These are phyloP conservation scores for Penaeus japonicus DNA, from an alignment of 1,140 invertebrate species.

Conservation along the genomic window DNA sequence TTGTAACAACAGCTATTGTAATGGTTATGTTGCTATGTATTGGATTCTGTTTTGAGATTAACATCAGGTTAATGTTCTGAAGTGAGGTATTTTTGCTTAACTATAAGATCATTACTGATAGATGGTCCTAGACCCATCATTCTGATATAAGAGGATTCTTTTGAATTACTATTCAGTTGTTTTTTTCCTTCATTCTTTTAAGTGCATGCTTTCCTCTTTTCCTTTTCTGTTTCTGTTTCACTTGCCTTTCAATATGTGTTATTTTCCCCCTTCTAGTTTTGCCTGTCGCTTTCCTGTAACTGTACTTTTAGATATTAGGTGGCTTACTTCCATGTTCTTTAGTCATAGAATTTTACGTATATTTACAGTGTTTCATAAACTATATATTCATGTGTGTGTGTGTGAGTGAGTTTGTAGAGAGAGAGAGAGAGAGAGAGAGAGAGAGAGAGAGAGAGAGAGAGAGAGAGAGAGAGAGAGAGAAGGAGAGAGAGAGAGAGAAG, in stretches of 20 bases:
- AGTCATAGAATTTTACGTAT: neutral
- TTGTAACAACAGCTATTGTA: no score
- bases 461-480: neutral
- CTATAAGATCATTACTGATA: no score
- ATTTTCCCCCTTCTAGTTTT: conserved; percentile 29
- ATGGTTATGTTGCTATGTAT: no score
- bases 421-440: neutral
- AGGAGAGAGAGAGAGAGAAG: neutral
- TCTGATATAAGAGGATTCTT: no score
- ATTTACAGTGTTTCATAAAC: neutral
- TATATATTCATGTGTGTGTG: neutral
- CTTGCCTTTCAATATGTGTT: conserved; percentile 27
- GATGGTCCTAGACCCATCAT: no score
- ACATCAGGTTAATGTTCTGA: no score
- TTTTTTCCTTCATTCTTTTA: no score
- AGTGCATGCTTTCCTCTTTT: no score
- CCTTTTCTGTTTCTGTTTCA: no score
- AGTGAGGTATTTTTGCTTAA: no score
- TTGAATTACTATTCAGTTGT: no score
- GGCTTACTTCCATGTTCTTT: neutral
- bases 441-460: neutral
- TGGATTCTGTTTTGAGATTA: no score
- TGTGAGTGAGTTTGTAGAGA: neutral
- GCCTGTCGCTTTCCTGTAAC: neutral
- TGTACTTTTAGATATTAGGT: neutral